Conservation (phyloP, 2,888 invertebrate genomes). For the Amblyjoppa proteus region DNA sequence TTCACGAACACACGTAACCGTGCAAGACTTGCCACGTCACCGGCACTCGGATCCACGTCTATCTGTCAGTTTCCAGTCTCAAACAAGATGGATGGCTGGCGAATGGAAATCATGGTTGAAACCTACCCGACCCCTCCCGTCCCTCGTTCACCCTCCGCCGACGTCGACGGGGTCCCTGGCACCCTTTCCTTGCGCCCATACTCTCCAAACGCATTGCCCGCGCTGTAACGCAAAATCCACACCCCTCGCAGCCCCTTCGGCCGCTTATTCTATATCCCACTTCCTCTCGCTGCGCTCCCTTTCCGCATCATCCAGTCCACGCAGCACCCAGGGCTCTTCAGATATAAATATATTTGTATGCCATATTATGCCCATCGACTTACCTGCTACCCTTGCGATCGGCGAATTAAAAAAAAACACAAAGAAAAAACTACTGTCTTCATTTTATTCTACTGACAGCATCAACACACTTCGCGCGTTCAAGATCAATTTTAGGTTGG, state of each 20-base stretch:
- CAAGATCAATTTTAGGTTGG: not conserved
- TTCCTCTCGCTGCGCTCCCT: conserved; percentile 66
- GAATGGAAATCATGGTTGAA: conserved; percentile 88
- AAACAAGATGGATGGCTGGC: conserved; percentile 89
- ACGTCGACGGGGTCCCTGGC: conserved; percentile 64
- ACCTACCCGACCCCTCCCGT: conserved; percentile 77
- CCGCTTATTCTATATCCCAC: conserved; percentile 70
- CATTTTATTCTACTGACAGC: conserved; percentile 29
- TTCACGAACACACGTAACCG: conserved; percentile 73
- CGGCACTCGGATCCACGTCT: conserved; percentile 85
- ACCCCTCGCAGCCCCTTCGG: conserved; percentile 71
- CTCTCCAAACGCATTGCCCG: conserved; percentile 56
- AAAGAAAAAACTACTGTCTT: conserved; percentile 23
- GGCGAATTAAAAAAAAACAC: conserved; percentile 36
- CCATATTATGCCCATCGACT: conserved; percentile 59
- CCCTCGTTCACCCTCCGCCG: conserved; percentile 51
- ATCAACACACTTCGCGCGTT: not conserved
- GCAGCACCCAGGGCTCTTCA: conserved; percentile 27
- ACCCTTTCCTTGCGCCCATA: conserved; percentile 65
- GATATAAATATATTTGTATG: conserved; percentile 67
- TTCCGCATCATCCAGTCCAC: conserved; percentile 63
- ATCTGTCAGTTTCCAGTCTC: conserved; percentile 86
- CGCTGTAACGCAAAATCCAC: conserved; percentile 64
- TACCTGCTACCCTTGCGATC: conserved; percentile 56
- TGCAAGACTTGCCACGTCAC: conserved; percentile 85